Evolutionary conservation across 1,140 invertebrate genomes (phyloP).

Genomic region (Sesamia nonagrioides): DNA sequence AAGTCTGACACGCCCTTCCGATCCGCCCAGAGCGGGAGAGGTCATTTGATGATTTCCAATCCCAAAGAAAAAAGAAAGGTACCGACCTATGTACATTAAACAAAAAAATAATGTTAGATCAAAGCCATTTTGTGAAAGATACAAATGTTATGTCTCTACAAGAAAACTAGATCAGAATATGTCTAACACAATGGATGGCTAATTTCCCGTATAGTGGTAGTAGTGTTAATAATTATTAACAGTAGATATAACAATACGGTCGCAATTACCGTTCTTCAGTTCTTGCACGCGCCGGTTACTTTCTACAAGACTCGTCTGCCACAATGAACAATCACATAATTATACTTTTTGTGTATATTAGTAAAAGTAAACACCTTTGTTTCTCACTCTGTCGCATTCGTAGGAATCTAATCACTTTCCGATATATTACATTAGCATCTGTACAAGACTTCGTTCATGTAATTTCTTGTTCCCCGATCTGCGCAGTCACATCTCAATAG

Average conservation of each 20-base stretch:
- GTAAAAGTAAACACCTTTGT: constrained; percentile 74
- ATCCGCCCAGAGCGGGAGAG: too few relatives aligned
- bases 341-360: constrained; percentile 76
- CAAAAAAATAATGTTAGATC: background rate
- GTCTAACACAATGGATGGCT: constrained; percentile 35
- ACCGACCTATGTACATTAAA: too few relatives aligned
- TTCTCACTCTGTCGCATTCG: constrained; percentile 25
- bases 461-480: too few relatives aligned
- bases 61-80: too few relatives aligned
- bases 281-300: constrained; percentile 75
- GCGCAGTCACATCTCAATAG: too few relatives aligned
- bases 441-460: too few relatives aligned
- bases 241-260: constrained; percentile 68
- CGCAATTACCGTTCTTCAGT: constrained; percentile 74
- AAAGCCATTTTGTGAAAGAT: background rate
- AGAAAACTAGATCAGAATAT: constrained; percentile 37
- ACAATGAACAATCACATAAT: constrained; percentile 80
- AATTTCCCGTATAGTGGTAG: constrained; percentile 33
- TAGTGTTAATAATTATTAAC: constrained; percentile 47
- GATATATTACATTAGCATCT: background rate
- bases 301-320: constrained; percentile 70
- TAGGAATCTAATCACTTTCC: constrained; percentile 35
- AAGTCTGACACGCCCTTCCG: too few relatives aligned
- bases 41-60: too few relatives aligned
- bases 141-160: constrained; percentile 15